Base-by-base conservation (phyloP, 2,888 invertebrate species). In the Strigamia transsilvanica region DNA sequence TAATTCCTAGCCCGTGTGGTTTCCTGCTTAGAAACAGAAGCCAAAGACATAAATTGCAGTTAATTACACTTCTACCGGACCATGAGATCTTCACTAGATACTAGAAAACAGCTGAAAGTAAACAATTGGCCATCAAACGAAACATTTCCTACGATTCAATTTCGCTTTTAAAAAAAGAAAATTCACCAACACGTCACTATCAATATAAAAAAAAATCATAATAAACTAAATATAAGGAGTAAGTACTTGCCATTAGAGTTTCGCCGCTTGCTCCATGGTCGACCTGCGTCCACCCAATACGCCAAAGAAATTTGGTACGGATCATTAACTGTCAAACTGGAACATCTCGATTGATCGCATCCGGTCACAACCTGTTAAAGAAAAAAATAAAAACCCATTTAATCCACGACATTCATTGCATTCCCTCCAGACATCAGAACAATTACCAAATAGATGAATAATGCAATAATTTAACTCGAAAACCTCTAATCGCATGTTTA, bases 291-390 rank as follows among this genome's bases (percentile, higher is more conserved):
- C 0, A 93, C 89, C 96, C 96, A 96, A 87, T 96, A 96, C 0
- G 92, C 92, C 93, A 94, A 94, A 3, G 95, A 95, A 85, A 96
- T 94, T 83, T 91, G 91, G 89, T 95, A 95, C 42, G 95, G 91
- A 1, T 96, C 96, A 86, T 96, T 96, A 77, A 92, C 15, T 12
- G 21, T 73, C 41, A 9, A 15, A 15, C 9, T n/a, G 38, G 73
- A 81, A 27, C 77, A 66, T 66, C 23, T 66, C 21, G 61, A 66
- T 66, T 21, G 61, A 23, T 66, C 61, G 18, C 61, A 66, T 23
- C 23, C 61, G 12, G 61, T 23, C 21, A 66, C 21, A 6, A 66
- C 61, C 61, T 66, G 5, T 66, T 66, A 66, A 66, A 21, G 5
- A 21, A 66, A 66, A 4, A 66, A n/a, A 66, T n/a, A 12, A 21